These are phyloP conservation scores for Gulo gulo DNA, from an alignment of 2,113 vertebrate genomes.

Conservation along the genomic window DNA sequence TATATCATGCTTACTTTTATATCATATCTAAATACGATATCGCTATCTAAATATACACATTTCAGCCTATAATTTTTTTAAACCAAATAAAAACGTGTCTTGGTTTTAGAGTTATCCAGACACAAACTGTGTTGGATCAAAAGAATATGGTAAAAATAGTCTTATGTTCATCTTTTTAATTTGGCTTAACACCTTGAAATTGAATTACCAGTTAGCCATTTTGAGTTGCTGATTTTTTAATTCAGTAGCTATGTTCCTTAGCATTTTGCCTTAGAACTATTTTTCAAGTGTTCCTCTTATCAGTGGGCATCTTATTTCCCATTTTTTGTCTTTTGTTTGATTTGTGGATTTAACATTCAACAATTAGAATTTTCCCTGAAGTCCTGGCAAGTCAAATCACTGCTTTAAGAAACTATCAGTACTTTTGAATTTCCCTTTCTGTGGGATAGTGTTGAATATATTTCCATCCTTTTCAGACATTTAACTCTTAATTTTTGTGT, in stretches of 20 bases:
- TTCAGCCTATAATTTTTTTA: not conserved
- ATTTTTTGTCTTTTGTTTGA: not conserved
- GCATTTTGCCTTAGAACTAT: not conserved
- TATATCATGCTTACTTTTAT: not conserved
- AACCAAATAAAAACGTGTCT: not conserved
- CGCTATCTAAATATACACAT: not conserved
- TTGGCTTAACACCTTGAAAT: not conserved
- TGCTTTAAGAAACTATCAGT: not conserved
- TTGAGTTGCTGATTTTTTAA: not conserved
- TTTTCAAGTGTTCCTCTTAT: not conserved
- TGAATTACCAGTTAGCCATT: not conserved
- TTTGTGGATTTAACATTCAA: not conserved
- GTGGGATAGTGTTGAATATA: not conserved
- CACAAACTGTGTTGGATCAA: not conserved
- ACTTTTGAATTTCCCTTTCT: not conserved
- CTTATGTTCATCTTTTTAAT: not conserved
- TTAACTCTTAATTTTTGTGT: conserved; percentile 13
- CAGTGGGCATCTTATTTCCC: not conserved
- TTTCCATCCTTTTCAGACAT: not conserved
- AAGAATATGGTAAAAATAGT: not conserved
- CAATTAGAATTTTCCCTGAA: conserved; percentile 6
- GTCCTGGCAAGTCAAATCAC: not conserved
- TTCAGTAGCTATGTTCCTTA: not conserved
- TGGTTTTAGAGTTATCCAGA: not conserved
- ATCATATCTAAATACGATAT: not conserved